Evolutionary conservation across 2,797 vertebrate genomes (phyloP).

Genomic region (Toxotes lorentzi): DNA sequence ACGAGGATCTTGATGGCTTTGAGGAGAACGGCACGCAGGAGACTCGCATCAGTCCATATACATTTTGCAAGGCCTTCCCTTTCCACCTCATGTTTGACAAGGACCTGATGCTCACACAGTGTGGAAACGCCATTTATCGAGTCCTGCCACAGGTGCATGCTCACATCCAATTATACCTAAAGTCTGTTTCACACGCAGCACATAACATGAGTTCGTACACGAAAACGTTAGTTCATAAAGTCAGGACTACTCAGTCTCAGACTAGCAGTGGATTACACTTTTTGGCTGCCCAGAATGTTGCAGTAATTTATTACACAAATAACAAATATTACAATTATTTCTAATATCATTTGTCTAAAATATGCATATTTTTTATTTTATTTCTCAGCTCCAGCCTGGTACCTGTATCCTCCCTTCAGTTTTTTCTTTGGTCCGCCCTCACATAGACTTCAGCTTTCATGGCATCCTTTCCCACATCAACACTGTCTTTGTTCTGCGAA

Average conservation of each 20-base stretch:
- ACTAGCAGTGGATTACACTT: background rate
- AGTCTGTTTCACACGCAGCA: conserved; percentile 5
- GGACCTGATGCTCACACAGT: conserved; percentile 96
- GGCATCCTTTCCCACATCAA: conserved; percentile 99
- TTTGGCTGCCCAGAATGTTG: background rate
- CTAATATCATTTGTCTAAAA: conserved; percentile 15
- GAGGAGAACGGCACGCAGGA: conserved; percentile 99
- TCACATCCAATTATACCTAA: background rate
- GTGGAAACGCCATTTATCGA: conserved; percentile 97
- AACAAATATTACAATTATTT: conserved; percentile 6
- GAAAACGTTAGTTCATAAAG: background rate
- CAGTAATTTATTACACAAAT: background rate
- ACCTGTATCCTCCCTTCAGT: conserved; percentile 95
- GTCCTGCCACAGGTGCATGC: conserved; percentile 94
- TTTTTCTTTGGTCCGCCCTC: conserved; percentile 97
- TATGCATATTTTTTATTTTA: conserved; percentile 30
- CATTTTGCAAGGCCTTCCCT: conserved; percentile 99
- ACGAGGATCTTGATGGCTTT: conserved; percentile 96
- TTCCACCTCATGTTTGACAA: conserved; percentile 99
- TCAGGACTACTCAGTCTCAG: background rate
- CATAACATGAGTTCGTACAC: too few relatives aligned
- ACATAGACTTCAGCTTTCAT: conserved; percentile 98
- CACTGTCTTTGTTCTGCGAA: conserved; percentile 97
- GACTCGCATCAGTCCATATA: conserved; percentile 98
- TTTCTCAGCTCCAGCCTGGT: conserved; percentile 93